These are phyloP conservation scores for Drosophila sp. DNA, from an alignment of 1,140 invertebrate species.

Conservation along the genomic window DNA sequence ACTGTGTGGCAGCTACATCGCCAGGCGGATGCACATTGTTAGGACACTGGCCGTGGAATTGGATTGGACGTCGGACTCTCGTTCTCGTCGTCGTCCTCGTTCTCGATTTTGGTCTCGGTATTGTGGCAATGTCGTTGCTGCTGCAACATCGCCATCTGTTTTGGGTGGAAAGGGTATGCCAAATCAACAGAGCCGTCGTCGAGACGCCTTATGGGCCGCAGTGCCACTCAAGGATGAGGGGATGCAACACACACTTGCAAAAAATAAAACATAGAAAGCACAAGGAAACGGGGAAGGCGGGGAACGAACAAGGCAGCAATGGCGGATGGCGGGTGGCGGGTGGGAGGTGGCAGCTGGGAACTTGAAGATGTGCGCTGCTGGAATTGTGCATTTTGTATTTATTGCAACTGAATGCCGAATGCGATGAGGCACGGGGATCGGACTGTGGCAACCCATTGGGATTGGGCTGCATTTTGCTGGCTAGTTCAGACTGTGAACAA, in stretches of 20 bases:
- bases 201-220: constrained; percentile 67
- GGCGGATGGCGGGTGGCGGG: constrained; percentile 8
- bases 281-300: constrained; percentile 28
- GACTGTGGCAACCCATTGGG: background rate
- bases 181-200: constrained; percentile 75
- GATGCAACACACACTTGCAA: constrained; percentile 14
- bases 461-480: constrained; percentile 60
- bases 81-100: too few species aligned
- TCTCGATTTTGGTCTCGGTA: too few species aligned
- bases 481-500: constrained; percentile 45
- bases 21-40: constrained; percentile 76
- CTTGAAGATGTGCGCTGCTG: constrained; percentile 72
- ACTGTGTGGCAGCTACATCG: constrained; percentile 29
- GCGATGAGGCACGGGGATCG: background rate
- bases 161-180: constrained; percentile 29
- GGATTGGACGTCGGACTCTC: constrained; percentile 65
- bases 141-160: constrained; percentile 21
- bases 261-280: constrained; percentile 41
- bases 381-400: constrained; percentile 79
- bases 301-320: too few species aligned
- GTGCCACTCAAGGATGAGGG: constrained; percentile 10
- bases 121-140: constrained; percentile 26
- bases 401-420: constrained; percentile 55
- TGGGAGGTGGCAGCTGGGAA: constrained; percentile 15
- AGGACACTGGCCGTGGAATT: constrained; percentile 73